Evolutionary conservation across 2,888 invertebrate species (phyloP).

Genomic region (Leucoma salicis): DNA sequence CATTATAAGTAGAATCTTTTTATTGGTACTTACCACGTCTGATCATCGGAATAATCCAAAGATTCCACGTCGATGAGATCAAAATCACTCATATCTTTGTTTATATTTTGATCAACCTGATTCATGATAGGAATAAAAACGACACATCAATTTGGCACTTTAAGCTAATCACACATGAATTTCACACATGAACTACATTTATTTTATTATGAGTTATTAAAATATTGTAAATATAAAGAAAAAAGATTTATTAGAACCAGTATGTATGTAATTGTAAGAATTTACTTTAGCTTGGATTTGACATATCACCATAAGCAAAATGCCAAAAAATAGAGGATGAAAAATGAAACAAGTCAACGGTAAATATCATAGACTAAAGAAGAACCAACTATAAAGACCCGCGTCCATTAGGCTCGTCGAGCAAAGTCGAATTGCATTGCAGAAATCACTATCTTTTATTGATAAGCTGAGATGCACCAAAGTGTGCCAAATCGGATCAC

Average conservation of each 20-base stretch:
- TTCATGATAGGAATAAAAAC: constrained; percentile 66
- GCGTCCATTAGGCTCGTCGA: no score
- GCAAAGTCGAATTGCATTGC: no score
- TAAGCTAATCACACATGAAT: constrained; percentile 63
- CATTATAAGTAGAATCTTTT: constrained; percentile 15
- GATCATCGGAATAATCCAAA: constrained; percentile 80
- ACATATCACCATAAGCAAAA: constrained; percentile 60
- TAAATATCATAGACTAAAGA: constrained; percentile 54
- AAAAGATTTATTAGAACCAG: constrained; percentile 64
- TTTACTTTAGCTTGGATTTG: constrained; percentile 76
- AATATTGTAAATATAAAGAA: constrained; percentile 61
- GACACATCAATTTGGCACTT: constrained; percentile 80
- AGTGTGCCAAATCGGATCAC: no score
- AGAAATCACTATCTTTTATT: no score
- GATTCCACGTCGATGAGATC: constrained; percentile 82
- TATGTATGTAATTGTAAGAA: constrained; percentile 63
- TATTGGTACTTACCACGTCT: constrained; percentile 79
- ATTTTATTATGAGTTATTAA: constrained; percentile 48
- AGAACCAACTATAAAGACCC: no score
- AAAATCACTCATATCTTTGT: constrained; percentile 79
- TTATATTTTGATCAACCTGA: constrained; percentile 79
- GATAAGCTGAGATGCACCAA: no score
- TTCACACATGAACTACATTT: constrained; percentile 65
- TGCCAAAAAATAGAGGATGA: constrained; percentile 48
- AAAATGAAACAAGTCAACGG: constrained; percentile 53